Evolutionary conservation across 1,140 invertebrate species (phyloP).

Genomic region (Episyrphus balteatus): DNA sequence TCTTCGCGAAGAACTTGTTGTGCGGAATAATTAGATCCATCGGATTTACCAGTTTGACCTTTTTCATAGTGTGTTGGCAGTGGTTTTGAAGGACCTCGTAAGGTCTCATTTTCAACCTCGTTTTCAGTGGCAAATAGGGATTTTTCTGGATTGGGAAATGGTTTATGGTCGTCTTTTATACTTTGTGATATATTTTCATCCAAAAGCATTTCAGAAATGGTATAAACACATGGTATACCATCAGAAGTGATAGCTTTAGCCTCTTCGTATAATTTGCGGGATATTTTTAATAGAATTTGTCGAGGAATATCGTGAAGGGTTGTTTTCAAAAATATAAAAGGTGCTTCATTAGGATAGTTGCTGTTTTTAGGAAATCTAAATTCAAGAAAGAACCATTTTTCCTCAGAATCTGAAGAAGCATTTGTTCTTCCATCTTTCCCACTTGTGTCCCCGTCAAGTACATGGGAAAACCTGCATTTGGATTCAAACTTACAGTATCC

Average conservation of each 20-base stretch:
- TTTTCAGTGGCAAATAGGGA: slow-evolving; percentile 26
- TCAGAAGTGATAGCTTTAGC: slow-evolving; percentile 48
- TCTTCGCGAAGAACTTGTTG: slow-evolving; percentile 48
- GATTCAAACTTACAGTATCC: slow-evolving; percentile 56
- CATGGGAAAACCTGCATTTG: slow-evolving; percentile 62
- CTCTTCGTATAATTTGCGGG: slow-evolving; percentile 50
- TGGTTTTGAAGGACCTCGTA: neutral
- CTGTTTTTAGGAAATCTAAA: slow-evolving; percentile 57
- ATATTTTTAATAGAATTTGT: slow-evolving; percentile 49
- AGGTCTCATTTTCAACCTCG: neutral
- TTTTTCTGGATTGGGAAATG: slow-evolving; percentile 41
- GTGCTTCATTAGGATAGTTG: slow-evolving; percentile 59
- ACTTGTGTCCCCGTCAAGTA: slow-evolving; percentile 29
- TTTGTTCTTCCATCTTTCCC: slow-evolving; percentile 13
- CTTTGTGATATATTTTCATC: slow-evolving; percentile 51
- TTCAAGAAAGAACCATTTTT: slow-evolving; percentile 49
- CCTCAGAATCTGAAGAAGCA: too few species aligned
- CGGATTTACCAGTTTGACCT: slow-evolving; percentile 34
- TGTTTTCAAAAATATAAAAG: slow-evolving; percentile 55
- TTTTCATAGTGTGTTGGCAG: slow-evolving; percentile 49
- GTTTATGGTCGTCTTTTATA: slow-evolving; percentile 42
- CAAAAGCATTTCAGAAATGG: slow-evolving; percentile 55
- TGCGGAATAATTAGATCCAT: slow-evolving; percentile 38
- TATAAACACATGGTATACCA: slow-evolving; percentile 56
- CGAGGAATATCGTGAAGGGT: slow-evolving; percentile 45